Evolutionary conservation across 2,797 vertebrate species (phyloP).

Genomic region (Lates japonicus): DNA sequence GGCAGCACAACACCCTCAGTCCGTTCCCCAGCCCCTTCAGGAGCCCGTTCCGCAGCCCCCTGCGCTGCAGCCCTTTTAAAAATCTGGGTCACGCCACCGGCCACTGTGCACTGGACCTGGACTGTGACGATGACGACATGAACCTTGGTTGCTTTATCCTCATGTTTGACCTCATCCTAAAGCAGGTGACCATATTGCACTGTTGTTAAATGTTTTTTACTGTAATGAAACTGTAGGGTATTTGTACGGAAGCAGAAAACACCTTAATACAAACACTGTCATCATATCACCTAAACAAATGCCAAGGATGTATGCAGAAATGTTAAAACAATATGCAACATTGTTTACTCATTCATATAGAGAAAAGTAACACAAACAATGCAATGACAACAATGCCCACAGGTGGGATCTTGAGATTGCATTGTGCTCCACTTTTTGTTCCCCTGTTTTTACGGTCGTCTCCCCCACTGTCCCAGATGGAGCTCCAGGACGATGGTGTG

Average conservation of each 20-base stretch:
- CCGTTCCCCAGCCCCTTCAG: conserved; percentile 98
- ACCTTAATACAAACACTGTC: not conserved
- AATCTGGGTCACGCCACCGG: conserved; percentile 93
- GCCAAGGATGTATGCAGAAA: not conserved
- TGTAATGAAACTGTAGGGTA: not conserved
- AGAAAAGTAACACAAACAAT: conserved; percentile 4
- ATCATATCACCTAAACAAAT: not conserved
- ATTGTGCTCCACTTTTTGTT: conserved; percentile 54
- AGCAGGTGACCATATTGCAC: conserved; percentile 89
- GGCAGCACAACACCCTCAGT: conserved; percentile 93
- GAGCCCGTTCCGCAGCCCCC: conserved; percentile 95
- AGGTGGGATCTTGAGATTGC: conserved; percentile 58
- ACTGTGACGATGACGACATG: conserved; percentile 98
- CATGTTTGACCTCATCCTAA: conserved; percentile 99
- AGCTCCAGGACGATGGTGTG: conserved; percentile 97
- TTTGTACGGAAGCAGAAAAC: not conserved
- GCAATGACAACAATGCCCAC: conserved; percentile 41
- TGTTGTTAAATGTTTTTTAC: not conserved
- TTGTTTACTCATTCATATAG: conserved; percentile 13
- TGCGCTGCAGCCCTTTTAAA: conserved; percentile 95
- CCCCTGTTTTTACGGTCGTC: conserved; percentile 21
- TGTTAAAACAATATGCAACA: conserved; percentile 5
- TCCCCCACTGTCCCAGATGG: conserved; percentile 89
- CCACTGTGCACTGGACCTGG: conserved; percentile 94
- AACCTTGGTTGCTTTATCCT: conserved; percentile 99